Evolutionary conservation across 1,140 invertebrate species (phyloP).

Genomic region (Globodera ellingtonae): DNA sequence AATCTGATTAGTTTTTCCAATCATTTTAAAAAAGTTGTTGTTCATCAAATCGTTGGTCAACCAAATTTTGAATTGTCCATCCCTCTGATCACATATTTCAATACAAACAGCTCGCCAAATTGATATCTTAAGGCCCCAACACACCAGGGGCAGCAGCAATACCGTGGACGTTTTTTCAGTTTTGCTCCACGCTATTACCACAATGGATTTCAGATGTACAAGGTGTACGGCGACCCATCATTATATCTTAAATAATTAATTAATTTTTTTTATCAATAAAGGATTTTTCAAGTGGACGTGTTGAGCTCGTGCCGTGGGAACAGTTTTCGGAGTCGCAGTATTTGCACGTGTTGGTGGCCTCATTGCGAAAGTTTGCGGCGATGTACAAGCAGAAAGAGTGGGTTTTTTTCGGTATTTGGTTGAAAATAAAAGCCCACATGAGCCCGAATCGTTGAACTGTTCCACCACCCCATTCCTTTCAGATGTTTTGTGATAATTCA

Average conservation of each 20-base stretch:
- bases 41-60: too few relatives aligned
- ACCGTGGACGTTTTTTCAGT: conserved; percentile 5
- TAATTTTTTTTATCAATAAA: background rate
- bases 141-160: background rate
- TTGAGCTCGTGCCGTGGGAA: conserved; percentile 13
- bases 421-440: too few relatives aligned
- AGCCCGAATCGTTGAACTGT: too few relatives aligned
- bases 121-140: background rate
- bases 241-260: background rate
- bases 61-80: too few relatives aligned
- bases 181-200: conserved; percentile 9
- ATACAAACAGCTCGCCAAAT: background rate
- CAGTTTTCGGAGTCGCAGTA: conserved; percentile 21
- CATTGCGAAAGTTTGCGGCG: conserved; percentile 20
- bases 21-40: too few relatives aligned
- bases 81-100: too few relatives aligned
- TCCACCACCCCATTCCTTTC: background rate
- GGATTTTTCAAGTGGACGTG: conserved; percentile 19
- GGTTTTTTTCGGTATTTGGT: background rate
- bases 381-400: conserved; percentile 24
- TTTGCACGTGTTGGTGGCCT: conserved; percentile 24
- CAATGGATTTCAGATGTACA: conserved; percentile 24
- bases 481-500: conserved; percentile 28
- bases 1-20: too few relatives aligned
- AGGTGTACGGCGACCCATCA: background rate